Percentiles rank a stretch among this genome's conserved stretches.
Evolutionary conservation across 37 sponge, comb jelly and placozoan species (phyloP).

Genomic region (Ianthella basta): DNA sequence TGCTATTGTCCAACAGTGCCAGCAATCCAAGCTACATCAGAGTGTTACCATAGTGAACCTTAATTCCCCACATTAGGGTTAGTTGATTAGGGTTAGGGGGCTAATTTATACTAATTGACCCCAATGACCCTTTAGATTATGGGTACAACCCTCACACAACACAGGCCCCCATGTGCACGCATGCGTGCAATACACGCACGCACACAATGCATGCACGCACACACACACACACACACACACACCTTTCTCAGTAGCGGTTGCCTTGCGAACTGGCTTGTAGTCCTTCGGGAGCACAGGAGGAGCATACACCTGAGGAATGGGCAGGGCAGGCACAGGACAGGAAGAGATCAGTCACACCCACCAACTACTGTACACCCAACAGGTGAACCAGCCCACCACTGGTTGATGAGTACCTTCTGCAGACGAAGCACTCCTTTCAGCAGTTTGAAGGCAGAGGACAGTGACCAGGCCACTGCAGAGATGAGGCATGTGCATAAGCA

Average conservation of each 20-base stretch:
- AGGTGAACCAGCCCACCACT: neutral
- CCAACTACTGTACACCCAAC: neutral
- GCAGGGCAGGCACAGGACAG: neutral
- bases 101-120: too few species aligned
- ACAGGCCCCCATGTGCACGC: too few species aligned
- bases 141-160: too few species aligned
- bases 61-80: too few species aligned
- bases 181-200: neutral
- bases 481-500: too few species aligned
- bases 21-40: too few species aligned
- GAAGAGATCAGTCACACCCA: neutral
- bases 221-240: constrained; percentile 7
- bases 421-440: neutral
- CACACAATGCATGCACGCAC: neutral
- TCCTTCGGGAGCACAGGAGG: constrained; percentile 67
- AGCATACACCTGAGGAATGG: constrained; percentile 41
- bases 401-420: neutral
- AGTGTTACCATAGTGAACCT: too few species aligned
- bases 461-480: neutral
- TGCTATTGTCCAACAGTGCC: too few species aligned
- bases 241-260: neutral
- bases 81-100: too few species aligned
- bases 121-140: too few species aligned
- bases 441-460: neutral
- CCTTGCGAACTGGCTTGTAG: constrained; percentile 56